phyloP scores from a whole-genome alignment of 2,888 invertebrate species.

The Xestia rhomboidea region DNA sequence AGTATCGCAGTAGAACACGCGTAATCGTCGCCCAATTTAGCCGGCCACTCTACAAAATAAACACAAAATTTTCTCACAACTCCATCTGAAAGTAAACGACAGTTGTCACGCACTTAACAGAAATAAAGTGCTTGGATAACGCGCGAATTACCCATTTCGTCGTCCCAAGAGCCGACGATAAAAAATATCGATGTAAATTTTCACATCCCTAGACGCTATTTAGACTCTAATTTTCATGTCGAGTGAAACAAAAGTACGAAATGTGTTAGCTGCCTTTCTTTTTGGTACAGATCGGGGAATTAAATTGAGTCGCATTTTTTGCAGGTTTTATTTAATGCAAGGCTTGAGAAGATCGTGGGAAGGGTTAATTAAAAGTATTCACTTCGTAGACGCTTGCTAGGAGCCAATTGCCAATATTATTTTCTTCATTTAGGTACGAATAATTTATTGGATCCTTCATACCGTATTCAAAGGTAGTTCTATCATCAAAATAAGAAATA shows the following conservation, averaged over 20 bases:
- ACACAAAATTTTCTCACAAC: conserved; percentile 71
- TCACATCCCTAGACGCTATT: conserved; percentile 67
- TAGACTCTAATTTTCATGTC: conserved; percentile 63
- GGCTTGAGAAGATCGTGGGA: conserved; percentile 16
- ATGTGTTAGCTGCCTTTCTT: conserved; percentile 37
- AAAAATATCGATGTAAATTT: conserved; percentile 72
- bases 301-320: conserved; percentile 38
- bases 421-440: conserved; percentile 3
- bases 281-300: conserved; percentile 43
- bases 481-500: not conserved
- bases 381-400: not conserved
- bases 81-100: conserved; percentile 75
- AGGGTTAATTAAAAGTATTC: conserved; percentile 44
- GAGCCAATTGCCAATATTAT: conserved; percentile 31
- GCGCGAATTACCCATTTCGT: conserved; percentile 72
- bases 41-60: conserved; percentile 62
- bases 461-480: not conserved
- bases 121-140: conserved; percentile 67
- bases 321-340: conserved; percentile 19
- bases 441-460: not conserved
- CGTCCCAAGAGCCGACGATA: conserved; percentile 63
- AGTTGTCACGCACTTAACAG: conserved; percentile 77
- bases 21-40: conserved; percentile 68
- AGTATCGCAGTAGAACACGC: conserved; percentile 64
- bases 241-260: conserved; percentile 59